Percentiles rank a stretch among this genome's conserved stretches.
Conservation (phyloP, 2,888 invertebrate genomes). For the Pheosia tremula region DNA sequence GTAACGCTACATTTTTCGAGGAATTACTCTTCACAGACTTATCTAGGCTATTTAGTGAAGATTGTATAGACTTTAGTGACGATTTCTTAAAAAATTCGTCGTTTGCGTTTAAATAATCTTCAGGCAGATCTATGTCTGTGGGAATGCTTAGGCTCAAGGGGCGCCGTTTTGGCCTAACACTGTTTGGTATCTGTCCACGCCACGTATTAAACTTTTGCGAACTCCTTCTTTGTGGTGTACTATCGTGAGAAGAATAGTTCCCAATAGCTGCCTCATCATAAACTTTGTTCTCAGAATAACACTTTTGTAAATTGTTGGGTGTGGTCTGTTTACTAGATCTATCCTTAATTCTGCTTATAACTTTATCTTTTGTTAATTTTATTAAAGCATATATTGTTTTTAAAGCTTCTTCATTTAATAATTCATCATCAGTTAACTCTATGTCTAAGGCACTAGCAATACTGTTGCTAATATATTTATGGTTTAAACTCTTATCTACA, state of each 20-base stretch:
- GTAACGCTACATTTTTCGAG: conserved; percentile 78
- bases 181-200: conserved; percentile 62
- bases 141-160: conserved; percentile 79
- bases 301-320: conserved; percentile 68
- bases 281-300: conserved; percentile 70
- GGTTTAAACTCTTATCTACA: conserved; percentile 35
- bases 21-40: conserved; percentile 64
- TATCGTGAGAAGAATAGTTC: conserved; percentile 69
- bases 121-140: conserved; percentile 64
- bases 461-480: conserved; percentile 55
- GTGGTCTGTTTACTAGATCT: conserved; percentile 58
- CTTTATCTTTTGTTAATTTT: conserved; percentile 79
- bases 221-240: conserved; percentile 64
- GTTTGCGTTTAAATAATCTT: conserved; percentile 62
- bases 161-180: conserved; percentile 60
- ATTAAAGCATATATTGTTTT: conserved; percentile 82
- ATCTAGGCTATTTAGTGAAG: conserved; percentile 69
- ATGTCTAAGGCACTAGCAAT: conserved; percentile 65
- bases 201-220: conserved; percentile 74
- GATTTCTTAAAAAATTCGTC: conserved; percentile 61
- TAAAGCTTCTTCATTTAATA: conserved; percentile 80
- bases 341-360: conserved; percentile 74
- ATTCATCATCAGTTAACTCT: conserved; percentile 76
- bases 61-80: conserved; percentile 72
- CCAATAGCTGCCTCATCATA: conserved; percentile 66